phyloP scores from a whole-genome alignment of 2,113 vertebrate species.

The Nycticebus coucang region DNA sequence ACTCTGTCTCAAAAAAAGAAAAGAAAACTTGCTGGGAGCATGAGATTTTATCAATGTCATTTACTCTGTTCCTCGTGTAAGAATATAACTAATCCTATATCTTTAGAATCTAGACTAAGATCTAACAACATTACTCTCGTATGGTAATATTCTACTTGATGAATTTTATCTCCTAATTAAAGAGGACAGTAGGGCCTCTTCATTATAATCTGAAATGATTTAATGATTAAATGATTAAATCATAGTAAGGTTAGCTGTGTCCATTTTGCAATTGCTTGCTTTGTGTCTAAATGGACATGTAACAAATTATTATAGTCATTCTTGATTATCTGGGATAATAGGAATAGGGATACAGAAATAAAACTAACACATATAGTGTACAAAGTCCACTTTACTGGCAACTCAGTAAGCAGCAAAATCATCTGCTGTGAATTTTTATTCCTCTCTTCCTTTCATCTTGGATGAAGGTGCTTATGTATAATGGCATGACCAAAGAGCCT shows the following conservation, averaged over 20 bases:
- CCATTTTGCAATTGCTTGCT: conserved; percentile 28
- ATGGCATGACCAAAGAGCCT: background rate
- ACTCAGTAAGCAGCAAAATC: background rate
- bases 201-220: background rate
- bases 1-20: background rate
- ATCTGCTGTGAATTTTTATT: conserved; percentile 35
- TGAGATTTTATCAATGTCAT: conserved; percentile 28
- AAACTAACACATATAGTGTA: background rate
- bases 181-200: background rate
- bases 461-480: background rate
- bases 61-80: background rate
- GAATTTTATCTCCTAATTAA: conserved; percentile 25
- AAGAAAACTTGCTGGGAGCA: conserved; percentile 5
- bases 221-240: conserved; percentile 43
- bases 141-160: background rate
- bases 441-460: background rate
- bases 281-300: conserved; percentile 9
- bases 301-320: conserved; percentile 9
- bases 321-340: background rate
- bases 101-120: conserved; percentile 26
- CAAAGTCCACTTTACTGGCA: background rate
- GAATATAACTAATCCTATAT: background rate
- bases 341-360: conserved; percentile 1
- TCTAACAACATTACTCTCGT: background rate
- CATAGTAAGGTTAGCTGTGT: background rate